Base-by-base conservation (phyloP, 2,113 vertebrate species). In the Anser brachyrhynchus region DNA sequence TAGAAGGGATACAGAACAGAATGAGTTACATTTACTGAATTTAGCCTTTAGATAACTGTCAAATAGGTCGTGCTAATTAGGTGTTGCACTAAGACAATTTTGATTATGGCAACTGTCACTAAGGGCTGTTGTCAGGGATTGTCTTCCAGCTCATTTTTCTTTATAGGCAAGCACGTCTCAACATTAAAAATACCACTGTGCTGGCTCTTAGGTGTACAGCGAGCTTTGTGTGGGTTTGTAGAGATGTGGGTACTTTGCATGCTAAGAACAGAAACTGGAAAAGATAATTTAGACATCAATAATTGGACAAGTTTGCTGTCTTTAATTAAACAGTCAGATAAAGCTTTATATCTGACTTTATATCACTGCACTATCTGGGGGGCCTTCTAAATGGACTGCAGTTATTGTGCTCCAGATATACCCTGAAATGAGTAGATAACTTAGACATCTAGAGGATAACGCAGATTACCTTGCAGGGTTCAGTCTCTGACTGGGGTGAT, bases 51-150 rank as follows among this genome's bases (percentile, higher is more conserved):
- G 79, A 77, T 90, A 94, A 80, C 73, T 78, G 66, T 64, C 92
- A 93, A 59, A 90, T 21, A 83, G 37, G 69, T 74, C 69, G 39
- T 4, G 2, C 55, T 84, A 75, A 54, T 52, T 69, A 61, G 62
- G 72, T 84, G 55, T 31, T 77, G 22, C 23, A 65, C 90, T 64
- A 43, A 86, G 76, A 67, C 59, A 5, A 43, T 74, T 91, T 77
- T 88, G 62, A 70, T 92, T 95, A 90, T 78, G 57, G 17, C 76
- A 84, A 73, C 65, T 78, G 69, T 88, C 90, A 74, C 52, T 77
- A 17, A 43, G 29, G 33, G 46, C 37, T 77, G 52, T 44, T 55
- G 19, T 52, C 51, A 69, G n/a, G 26, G 6, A 39, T 21, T 15
- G 15, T 59, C 33, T 90, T 76, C 12, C 33, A 31, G 79, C 23